Evolutionary conservation across 2,113 vertebrate genomes (phyloP), one percentile per base, ranked within the genome.

Genomic region (Neodon shergylaensis): DNA sequence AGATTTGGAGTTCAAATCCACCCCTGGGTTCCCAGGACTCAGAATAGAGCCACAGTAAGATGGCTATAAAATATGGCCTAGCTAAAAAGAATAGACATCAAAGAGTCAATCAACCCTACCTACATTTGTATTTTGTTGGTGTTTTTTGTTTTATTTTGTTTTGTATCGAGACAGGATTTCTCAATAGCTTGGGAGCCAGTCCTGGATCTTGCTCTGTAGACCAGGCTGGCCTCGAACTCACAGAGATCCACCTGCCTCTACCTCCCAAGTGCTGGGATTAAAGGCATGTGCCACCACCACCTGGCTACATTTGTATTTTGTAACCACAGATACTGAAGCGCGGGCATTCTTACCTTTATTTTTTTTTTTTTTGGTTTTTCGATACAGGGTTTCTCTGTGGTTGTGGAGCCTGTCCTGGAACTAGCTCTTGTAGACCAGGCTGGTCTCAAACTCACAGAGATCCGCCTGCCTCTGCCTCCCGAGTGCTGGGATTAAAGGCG

Each of bases 11-110:
- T 87, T 92, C 28, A 86, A 87, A 74, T 89, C 90, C 52, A 76
- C 42, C 54, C 84, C 58, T 61, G 39, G 76, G 92, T 84, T 95
- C 26, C 76, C 65, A 93, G 87, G 70, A 68, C 17, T 92, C 52
- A 58, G 58, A 39, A 11, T 95, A 22, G 63, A 95, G 76, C 22
- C 70, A 93, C 33, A 72, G 63, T n/a, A 94, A 95, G 73, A 61
- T 74, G 49, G 49, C 74, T 94, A 81, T 79, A 21, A 73, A 95
- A 97, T 70, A 95, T 7, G 72, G 58, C 47, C 86, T 92, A 88
- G 10, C 58, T 96, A 86, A 92, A 66, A 96, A 95, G 36, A 92
- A 79, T 4, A 82, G 54, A 70, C 13, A 13, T 78, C 24, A 86
- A 73, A 49, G 10, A 42, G 31, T 82, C 91, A 88, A 93, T 52